These are phyloP conservation scores for Zosterops lateralis DNA, from an alignment of 2,113 vertebrate species.

Conservation along the genomic window DNA sequence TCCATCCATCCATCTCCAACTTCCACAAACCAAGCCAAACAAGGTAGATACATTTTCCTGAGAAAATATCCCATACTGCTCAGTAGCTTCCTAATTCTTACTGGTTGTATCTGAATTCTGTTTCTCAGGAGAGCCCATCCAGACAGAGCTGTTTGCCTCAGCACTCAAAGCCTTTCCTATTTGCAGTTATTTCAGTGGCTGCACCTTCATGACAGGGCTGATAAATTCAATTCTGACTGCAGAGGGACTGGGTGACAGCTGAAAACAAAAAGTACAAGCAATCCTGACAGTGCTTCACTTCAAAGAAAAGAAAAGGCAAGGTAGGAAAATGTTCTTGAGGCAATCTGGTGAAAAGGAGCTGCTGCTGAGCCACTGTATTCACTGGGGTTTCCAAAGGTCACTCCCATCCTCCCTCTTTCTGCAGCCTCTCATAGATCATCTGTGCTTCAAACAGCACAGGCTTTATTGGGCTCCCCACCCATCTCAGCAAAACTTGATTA, in stretches of 20 bases:
- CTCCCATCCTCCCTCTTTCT: neutral
- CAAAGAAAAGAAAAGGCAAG: constrained; percentile 18
- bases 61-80: neutral
- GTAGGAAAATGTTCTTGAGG: neutral
- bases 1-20: neutral
- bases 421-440: neutral
- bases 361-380: neutral
- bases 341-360: neutral
- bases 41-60: neutral
- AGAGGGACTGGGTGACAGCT: constrained; percentile 6
- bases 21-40: neutral
- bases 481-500: neutral
- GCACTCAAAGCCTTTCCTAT: neutral
- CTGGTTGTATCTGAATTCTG: neutral
- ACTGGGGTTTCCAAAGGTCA: neutral
- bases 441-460: neutral
- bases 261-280: constrained; percentile 38
- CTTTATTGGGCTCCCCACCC: neutral
- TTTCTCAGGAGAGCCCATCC: neutral
- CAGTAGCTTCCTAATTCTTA: neutral
- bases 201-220: neutral
- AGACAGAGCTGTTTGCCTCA: neutral
- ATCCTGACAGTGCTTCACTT: constrained; percentile 22
- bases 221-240: constrained; percentile 37
- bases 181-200: constrained; percentile 21